Conservation (phyloP, 2,113 vertebrate species). For the Cavia porcellus region DNA sequence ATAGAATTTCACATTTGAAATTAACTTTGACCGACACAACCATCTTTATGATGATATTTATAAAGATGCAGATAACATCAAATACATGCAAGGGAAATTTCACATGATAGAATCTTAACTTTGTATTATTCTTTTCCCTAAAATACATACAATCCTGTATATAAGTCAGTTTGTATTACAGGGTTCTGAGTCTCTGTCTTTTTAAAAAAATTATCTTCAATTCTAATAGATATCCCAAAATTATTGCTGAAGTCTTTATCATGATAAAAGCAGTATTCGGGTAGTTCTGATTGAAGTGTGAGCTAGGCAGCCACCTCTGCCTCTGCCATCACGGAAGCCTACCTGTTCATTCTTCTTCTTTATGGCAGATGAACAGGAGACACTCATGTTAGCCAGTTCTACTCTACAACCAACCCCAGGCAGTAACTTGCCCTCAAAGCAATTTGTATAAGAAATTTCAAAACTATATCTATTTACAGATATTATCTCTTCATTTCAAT, state of each 20-base stretch:
- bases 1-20: conserved; percentile 56
- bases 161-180: neutral
- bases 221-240: neutral
- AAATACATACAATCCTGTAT: neutral
- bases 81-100: neutral
- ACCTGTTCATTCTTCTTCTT: neutral
- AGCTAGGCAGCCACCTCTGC: neutral
- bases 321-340: neutral
- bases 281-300: neutral
- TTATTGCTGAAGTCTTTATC: neutral
- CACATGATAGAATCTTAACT: neutral
- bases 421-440: neutral
- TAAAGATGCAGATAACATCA: neutral
- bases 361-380: neutral
- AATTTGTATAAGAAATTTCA: neutral
- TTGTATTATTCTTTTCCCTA: neutral
- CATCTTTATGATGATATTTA: neutral
- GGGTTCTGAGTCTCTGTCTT: neutral
- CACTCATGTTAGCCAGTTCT: neutral
- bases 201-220: neutral
- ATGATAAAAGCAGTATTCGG: neutral
- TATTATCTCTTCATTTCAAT: neutral
- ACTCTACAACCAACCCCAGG: neutral
- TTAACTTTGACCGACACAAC: conserved; percentile 9
- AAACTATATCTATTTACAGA: neutral